Evolutionary conservation across 2,797 vertebrate species (phyloP), one percentile per base, ranked within the genome.

Genomic region (Coilia nasus): DNA sequence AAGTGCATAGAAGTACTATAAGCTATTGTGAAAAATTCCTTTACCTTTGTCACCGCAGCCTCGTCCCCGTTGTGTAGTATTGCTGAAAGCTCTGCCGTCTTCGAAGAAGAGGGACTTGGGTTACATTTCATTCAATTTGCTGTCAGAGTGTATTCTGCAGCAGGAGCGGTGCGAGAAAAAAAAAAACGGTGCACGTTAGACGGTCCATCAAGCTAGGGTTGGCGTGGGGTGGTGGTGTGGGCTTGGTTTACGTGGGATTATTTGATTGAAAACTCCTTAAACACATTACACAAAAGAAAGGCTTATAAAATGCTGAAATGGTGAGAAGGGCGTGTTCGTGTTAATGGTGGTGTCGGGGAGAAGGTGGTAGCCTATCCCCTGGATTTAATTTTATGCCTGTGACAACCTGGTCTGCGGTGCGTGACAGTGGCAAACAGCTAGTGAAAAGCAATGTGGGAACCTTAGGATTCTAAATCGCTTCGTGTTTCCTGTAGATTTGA

Each of bases 201-300:
- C 31, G 67, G 28, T 78, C 35, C 71, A 78, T 78, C 35, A 44
- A 81, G 62, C 47, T 86, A 81, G 10, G 81, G 87, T 87, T 85
- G 86, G 84, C 60, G 23, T 81, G 62, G 88, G 88, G 89, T n/a
- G 83, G 89, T 87, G 83, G 17, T n/a, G 23, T 71, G 28, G 71
- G 71, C 50, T 85, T 17, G 44, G 85, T 85, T 87, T 88, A 82
- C 17, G 35, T 78, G 71, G 35, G 31, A 9, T 78, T 44, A 78
- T 78, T 41, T 78, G 31, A 78, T 78, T 78, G 35, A 41, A 59
- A 71, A 71, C 64, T 71, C 64, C 28, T 31, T 35, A 71, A 71
- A 71, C 28, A 31, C 31, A 31, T 71, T 7, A 71, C 25, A 71
- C 64, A 71, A 31, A 83, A 84, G 81, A 83, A 84, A 75, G 81